phyloP scores from a whole-genome alignment of 2,888 invertebrate species.

The Ormyrus pomaceus region DNA sequence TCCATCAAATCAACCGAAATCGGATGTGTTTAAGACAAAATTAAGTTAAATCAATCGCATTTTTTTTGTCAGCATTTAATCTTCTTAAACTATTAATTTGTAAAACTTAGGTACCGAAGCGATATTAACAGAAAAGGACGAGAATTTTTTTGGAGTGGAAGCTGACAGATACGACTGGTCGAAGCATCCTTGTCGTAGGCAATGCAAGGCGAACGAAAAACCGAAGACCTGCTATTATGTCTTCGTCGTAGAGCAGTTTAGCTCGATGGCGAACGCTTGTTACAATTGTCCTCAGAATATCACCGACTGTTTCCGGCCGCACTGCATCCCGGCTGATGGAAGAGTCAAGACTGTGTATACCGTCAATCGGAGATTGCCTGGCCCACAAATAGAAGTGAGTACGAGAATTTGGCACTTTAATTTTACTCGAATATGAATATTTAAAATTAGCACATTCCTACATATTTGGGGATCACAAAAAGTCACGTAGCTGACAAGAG shows the following conservation, averaged over 20 bases:
- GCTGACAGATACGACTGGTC: slow-evolving; percentile 43
- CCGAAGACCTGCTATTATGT: slow-evolving; percentile 84
- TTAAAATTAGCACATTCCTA: neutral
- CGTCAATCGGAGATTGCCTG: slow-evolving; percentile 91
- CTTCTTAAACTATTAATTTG: no score
- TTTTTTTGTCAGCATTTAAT: no score
- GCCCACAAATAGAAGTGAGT: slow-evolving; percentile 77
- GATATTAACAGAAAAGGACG: neutral
- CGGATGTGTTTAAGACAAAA: no score
- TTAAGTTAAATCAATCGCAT: no score
- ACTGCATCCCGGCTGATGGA: slow-evolving; percentile 92
- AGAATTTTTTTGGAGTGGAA: slow-evolving; percentile 5
- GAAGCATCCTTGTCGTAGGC: slow-evolving; percentile 81
- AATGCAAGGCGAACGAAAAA: slow-evolving; percentile 79
- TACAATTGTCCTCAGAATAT: slow-evolving; percentile 86
- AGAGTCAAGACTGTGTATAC: slow-evolving; percentile 84
- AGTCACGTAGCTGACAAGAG: no score
- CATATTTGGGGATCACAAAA: no score
- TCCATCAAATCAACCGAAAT: no score
- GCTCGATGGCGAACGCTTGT: slow-evolving; percentile 92
- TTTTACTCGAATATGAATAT: slow-evolving; percentile 69
- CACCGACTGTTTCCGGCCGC: slow-evolving; percentile 85
- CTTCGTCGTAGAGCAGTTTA: slow-evolving; percentile 88
- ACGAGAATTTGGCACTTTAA: neutral
- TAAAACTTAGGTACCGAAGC: neutral